Base-by-base conservation (phyloP, 1,140 invertebrate species). In the Pseudomyrmex gracilis region DNA sequence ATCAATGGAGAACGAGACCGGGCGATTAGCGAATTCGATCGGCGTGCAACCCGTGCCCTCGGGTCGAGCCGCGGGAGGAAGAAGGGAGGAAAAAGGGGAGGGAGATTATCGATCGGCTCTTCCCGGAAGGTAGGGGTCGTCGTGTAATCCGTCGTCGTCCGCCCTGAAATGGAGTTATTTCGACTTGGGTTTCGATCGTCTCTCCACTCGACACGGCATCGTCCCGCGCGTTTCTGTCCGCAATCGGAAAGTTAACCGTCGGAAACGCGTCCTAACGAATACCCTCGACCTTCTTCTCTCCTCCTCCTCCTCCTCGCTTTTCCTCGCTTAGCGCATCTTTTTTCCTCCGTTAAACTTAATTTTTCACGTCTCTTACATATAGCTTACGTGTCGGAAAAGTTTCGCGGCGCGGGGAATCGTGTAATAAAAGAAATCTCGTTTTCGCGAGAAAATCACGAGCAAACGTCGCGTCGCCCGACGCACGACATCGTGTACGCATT, bases 151-250 rank as follows among this genome's bases (percentile, higher is more conserved):
- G 73, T 74, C 88, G 76, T 71, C 86, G 85, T 51, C 73, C 84
- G 71, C 86, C 87, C 82, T 82, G 82, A 87, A 90, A 91, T 89
- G 85, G 87, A 92, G 89, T 91, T 90, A 91, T 91, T 91, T 90
- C 84, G 77, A 88, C 87, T 85, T 85, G 64, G 87, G 85, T 85
- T 89, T 87, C 89, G 85, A 91, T 89, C 73, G 82, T 64, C 80
- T 64, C 80, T 74, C 73, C 74, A 82, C 68, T 60, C 64, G 66
- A 71, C 58, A 45, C 63, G 71, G 67, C 67, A 82, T 85, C 80
- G 67, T 60, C 80, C 60, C 64, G 67, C 60, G 63, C 78, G 73
- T 49, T 86, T 57, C 53, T 61, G 57, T 53, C 51, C 51, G 24
- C 83, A 89, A 90, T 84, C 86, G 77, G 73, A 88, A 87, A 66